Conservation (phyloP, 1,140 invertebrate genomes). For the Trichonephila clavata region DNA sequence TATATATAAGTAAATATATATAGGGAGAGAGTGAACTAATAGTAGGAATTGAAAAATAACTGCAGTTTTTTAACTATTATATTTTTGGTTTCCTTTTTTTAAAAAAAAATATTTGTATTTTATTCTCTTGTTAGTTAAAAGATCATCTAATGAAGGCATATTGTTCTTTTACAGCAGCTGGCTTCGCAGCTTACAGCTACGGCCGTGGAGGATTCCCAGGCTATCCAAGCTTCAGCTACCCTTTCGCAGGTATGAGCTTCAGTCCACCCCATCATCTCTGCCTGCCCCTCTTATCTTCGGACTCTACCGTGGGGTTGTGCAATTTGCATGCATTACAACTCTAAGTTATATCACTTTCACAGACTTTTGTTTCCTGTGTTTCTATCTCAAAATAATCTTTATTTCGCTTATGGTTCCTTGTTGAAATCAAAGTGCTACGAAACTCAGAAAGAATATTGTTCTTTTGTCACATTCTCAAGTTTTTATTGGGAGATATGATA, state of each 20-base stretch:
- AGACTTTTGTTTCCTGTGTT: background rate
- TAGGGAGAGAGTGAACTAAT: no score
- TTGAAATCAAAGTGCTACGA: background rate
- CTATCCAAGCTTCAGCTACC: conserved; percentile 97
- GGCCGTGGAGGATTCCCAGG: conserved; percentile 96
- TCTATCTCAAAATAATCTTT: no score
- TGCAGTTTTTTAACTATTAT: no score
- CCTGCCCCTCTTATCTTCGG: conserved; percentile 84
- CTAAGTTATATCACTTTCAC: conserved; percentile 54
- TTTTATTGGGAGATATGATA: no score
- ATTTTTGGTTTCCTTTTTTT: no score
- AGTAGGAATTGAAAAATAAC: no score
- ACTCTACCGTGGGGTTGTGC: conserved; percentile 83
- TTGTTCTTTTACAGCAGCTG: conserved; percentile 82
- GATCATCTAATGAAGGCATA: background rate
- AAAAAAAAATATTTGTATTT: no score
- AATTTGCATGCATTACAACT: conserved; percentile 78
- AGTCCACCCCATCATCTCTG: conserved; percentile 83
- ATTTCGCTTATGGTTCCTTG: background rate
- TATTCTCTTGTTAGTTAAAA: background rate
- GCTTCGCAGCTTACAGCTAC: conserved; percentile 96
- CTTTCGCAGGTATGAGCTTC: conserved; percentile 95
- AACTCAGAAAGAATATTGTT: background rate
- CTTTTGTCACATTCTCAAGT: no score
- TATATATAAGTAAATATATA: no score